Percentiles rank a stretch among this genome's conserved stretches.
Evolutionary conservation across 2,113 vertebrate species (phyloP).

Genomic region (Falcunculus frontatus): DNA sequence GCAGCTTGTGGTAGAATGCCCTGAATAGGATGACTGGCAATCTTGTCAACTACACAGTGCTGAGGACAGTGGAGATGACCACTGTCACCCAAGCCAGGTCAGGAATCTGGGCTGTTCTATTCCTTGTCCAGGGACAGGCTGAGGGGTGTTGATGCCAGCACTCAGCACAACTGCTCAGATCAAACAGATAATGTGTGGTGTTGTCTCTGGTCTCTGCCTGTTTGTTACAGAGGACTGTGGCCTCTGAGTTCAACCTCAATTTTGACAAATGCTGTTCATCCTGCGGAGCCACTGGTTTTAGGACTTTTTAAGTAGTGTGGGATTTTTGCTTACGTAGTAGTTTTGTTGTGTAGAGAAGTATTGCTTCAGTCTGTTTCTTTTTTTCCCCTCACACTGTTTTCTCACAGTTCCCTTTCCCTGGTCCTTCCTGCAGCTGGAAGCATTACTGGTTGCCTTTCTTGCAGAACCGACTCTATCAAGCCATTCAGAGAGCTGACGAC

Average conservation of each 20-base stretch:
- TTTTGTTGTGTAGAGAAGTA: not conserved
- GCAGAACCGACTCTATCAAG: conserved; percentile 96
- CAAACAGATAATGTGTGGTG: not conserved
- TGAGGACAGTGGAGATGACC: not conserved
- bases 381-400: fast-evolving
- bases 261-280: not conserved
- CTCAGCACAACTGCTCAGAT: not conserved
- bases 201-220: not conserved
- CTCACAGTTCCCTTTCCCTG: not conserved
- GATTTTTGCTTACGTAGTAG: not conserved
- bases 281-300: not conserved
- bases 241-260: not conserved
- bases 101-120: not conserved
- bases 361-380: not conserved
- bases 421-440: not conserved
- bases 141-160: fast-evolving
- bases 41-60: fast-evolving
- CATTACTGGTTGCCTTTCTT: conserved; percentile 24
- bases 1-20: not conserved
- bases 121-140: not conserved
- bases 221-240: not conserved
- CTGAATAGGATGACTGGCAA: not conserved
- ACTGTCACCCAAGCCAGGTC: not conserved
- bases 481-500: conserved; percentile 95
- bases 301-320: not conserved